Conservation (phyloP, 2,113 vertebrate genomes). For the Tachysurus vachellii region DNA sequence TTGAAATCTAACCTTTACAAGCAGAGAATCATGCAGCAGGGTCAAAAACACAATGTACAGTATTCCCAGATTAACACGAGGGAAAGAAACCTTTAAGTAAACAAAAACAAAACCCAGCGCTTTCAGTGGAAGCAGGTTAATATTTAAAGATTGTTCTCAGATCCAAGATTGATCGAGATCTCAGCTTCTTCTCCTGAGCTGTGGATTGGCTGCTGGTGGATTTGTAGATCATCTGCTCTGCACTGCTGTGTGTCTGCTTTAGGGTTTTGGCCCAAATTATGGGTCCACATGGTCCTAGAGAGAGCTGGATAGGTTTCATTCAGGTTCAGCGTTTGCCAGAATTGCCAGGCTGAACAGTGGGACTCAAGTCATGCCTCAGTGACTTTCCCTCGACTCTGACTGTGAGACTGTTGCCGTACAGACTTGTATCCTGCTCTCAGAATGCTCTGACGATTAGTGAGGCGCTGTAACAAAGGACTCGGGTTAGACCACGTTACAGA, state of each 20-base stretch:
- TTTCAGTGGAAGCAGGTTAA: neutral
- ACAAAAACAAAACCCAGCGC: too few relatives aligned
- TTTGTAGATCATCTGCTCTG: neutral
- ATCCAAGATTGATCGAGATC: neutral
- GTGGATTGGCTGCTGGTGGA: neutral
- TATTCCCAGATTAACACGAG: too few relatives aligned
- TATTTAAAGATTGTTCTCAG: neutral
- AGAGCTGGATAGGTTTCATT: neutral
- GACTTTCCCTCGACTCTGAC: neutral
- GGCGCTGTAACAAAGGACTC: too few relatives aligned
- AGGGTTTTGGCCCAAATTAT: neutral
- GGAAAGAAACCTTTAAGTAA: too few relatives aligned
- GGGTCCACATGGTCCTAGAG: neutral
- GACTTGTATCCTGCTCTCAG: neutral
- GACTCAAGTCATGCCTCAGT: slow-evolving; percentile 21
- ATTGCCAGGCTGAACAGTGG: slow-evolving; percentile 9
- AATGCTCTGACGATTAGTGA: neutral
- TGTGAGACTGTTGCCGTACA: neutral
- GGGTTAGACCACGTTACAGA: too few relatives aligned
- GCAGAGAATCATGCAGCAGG: too few relatives aligned
- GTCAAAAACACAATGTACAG: too few relatives aligned
- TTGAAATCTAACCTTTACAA: too few relatives aligned
- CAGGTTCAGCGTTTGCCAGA: slow-evolving; percentile 11
- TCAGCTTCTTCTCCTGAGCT: neutral
- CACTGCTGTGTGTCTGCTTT: neutral